Conservation (phyloP, 2,888 invertebrate genomes). For the Thymelicus lineola region DNA sequence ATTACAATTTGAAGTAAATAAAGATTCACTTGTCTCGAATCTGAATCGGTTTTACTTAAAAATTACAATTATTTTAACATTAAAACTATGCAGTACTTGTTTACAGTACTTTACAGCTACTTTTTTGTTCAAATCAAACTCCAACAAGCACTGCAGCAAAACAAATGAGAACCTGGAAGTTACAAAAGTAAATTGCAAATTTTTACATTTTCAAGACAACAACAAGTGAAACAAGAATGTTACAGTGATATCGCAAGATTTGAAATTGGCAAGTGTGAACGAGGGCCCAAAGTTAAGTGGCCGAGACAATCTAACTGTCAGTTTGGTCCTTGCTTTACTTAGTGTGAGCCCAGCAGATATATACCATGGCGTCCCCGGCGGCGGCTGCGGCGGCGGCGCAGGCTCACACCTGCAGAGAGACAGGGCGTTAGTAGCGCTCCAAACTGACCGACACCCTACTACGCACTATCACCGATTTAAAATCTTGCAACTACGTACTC, state of each 20-base stretch:
- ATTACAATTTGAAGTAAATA: conserved; percentile 58
- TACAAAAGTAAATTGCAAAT: conserved; percentile 80
- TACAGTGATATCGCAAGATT: conserved; percentile 83
- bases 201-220: conserved; percentile 80
- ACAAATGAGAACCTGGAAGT: conserved; percentile 85
- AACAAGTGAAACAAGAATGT: conserved; percentile 74
- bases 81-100: conserved; percentile 85
- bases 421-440: conserved; percentile 83
- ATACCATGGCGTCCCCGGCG: conserved; percentile 83
- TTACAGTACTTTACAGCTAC: conserved; percentile 85
- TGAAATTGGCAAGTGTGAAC: conserved; percentile 82
- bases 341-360: conserved; percentile 84
- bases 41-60: conserved; percentile 75
- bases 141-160: conserved; percentile 87
- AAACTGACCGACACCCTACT: conserved; percentile 65
- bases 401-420: conserved; percentile 86
- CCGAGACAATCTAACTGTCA: conserved; percentile 76
- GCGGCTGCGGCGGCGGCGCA: conserved; percentile 82
- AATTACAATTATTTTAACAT: conserved; percentile 74
- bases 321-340: conserved; percentile 82
- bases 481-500: conserved; percentile 76
- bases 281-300: conserved; percentile 85
- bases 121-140: conserved; percentile 82
- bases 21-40: conserved; percentile 64
- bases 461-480: conserved; percentile 77